Evolutionary conservation across 2,888 invertebrate genomes (phyloP), one percentile per base, ranked within the genome.

Genomic region (Hylaea fasciaria): DNA sequence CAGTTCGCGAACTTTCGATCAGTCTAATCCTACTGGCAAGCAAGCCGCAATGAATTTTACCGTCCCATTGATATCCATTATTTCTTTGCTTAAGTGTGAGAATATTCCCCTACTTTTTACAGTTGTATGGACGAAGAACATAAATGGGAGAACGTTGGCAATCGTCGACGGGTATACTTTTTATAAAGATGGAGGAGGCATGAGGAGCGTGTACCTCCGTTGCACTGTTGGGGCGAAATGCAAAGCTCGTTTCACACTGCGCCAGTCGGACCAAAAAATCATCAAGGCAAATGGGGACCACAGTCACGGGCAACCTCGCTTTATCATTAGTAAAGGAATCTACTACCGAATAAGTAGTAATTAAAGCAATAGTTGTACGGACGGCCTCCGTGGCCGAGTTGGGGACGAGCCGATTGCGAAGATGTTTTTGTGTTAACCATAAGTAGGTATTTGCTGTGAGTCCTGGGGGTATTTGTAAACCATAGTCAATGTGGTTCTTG

Each of bases 151-250:
- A 13, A 29, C 43, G 8, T 49, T 53, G 0, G 28, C 32, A 2
- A 54, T 60, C 10, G 35, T 60, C 5, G 46, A 60, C 12, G 60
- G 55, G 16, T 55, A 28, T 47, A 35, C 50, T 0, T 60, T 60
- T 32, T 51, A 46, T 8, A 10, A 40, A 7, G 41, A 55, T 14
- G 41, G 46, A 55, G 28, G 11, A 14, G 22, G 17, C 3, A 57
- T 55, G 5, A n/a, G n/a, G 0, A 4, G 1, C 9, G 37, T 45
- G 9, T 43, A 56, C 28, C 77, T 72, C 73, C 52, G 69, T 0
- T 78, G 78, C 43, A 22, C 2, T 22, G 71, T 74, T n/a, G 67
- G 68, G 1, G 13, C 29, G 3, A 29, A 32, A 32, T 46, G 29
- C 22, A 46, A 32, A 5, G 46, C 45, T 3, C 12, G 28, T 10